Evolutionary conservation across 2,113 vertebrate species (phyloP).

Genomic region (Sander vitreus): DNA sequence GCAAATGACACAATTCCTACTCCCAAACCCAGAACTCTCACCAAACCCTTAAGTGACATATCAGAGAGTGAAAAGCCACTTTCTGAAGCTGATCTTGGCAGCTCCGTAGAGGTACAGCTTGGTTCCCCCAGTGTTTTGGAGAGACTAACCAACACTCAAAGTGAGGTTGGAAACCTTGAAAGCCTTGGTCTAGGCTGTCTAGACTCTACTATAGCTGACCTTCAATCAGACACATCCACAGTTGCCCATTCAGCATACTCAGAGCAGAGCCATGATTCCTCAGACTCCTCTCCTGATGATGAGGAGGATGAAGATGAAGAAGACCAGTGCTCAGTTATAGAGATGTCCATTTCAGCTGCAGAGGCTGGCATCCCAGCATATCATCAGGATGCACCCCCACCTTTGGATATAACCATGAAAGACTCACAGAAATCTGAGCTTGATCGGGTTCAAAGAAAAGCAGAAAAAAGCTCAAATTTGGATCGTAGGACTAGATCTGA

Average conservation of each 20-base stretch:
- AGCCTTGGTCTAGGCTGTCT: slow-evolving; percentile 80
- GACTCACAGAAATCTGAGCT: slow-evolving; percentile 76
- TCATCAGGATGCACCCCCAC: slow-evolving; percentile 61
- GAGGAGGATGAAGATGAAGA: slow-evolving; percentile 73
- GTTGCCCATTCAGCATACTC: slow-evolving; percentile 77
- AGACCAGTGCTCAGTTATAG: slow-evolving; percentile 92
- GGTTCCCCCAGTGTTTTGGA: slow-evolving; percentile 54
- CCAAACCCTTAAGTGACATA: slow-evolving; percentile 15
- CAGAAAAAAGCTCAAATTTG: slow-evolving; percentile 40
- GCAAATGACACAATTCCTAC: slow-evolving; percentile 12
- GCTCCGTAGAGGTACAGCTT: slow-evolving; percentile 50
- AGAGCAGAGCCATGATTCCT: slow-evolving; percentile 84
- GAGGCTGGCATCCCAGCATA: slow-evolving; percentile 30
- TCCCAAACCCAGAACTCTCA: slow-evolving; percentile 37
- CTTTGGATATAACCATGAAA: slow-evolving; percentile 78
- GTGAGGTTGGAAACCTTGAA: slow-evolving; percentile 63
- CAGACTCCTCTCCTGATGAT: slow-evolving; percentile 90
- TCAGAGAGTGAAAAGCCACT: slow-evolving; percentile 29
- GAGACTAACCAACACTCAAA: slow-evolving; percentile 47
- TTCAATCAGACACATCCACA: slow-evolving; percentile 82
- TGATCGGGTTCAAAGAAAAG: slow-evolving; percentile 60
- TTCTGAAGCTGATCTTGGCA: slow-evolving; percentile 35
- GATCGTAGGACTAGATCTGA: slow-evolving; percentile 78
- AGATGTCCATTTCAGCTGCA: slow-evolving; percentile 85
- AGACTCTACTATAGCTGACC: slow-evolving; percentile 79